These are phyloP conservation scores for Paralichthys olivaceus DNA, from an alignment of 2,113 vertebrate species.

Conservation along the genomic window DNA sequence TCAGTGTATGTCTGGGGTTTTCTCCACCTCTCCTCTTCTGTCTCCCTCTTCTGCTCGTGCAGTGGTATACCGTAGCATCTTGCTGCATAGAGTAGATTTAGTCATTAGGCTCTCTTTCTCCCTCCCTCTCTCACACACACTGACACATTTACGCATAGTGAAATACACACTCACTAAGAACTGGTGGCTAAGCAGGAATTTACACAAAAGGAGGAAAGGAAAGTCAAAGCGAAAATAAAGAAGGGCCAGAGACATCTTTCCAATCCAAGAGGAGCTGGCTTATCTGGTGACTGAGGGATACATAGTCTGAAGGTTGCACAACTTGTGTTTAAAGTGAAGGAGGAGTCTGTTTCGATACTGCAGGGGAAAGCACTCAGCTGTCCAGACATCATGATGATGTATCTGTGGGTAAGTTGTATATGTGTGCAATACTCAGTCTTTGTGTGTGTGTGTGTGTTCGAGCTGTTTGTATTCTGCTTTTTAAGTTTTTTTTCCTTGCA, in stretches of 20 bases:
- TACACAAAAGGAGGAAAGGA: conserved; percentile 68
- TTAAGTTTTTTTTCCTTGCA: background rate
- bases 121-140: conserved; percentile 79
- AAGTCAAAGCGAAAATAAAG: conserved; percentile 32
- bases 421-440: background rate
- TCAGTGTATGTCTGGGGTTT: conserved; percentile 3
- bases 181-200: conserved; percentile 86
- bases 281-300: conserved; percentile 22
- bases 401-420: conserved; percentile 91
- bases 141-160: conserved; percentile 72
- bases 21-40: conserved; percentile 12
- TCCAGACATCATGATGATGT: conserved; percentile 93
- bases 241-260: conserved; percentile 13
- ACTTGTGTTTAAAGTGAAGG: conserved; percentile 87
- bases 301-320: conserved; percentile 73
- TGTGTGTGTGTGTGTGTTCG: conserved; percentile 21
- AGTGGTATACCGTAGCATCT: conserved; percentile 80
- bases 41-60: conserved; percentile 42
- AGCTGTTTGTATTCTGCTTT: conserved; percentile 3
- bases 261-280: conserved; percentile 8
- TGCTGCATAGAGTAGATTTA: conserved; percentile 81
- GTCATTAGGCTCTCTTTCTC: conserved; percentile 85
- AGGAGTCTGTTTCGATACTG: conserved; percentile 72
- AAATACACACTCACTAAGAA: conserved; percentile 83
- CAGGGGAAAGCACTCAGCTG: conserved; percentile 83